These are phyloP conservation scores for Catharus minimus DNA, from an alignment of 2,113 vertebrate species.

Conservation along the genomic window DNA sequence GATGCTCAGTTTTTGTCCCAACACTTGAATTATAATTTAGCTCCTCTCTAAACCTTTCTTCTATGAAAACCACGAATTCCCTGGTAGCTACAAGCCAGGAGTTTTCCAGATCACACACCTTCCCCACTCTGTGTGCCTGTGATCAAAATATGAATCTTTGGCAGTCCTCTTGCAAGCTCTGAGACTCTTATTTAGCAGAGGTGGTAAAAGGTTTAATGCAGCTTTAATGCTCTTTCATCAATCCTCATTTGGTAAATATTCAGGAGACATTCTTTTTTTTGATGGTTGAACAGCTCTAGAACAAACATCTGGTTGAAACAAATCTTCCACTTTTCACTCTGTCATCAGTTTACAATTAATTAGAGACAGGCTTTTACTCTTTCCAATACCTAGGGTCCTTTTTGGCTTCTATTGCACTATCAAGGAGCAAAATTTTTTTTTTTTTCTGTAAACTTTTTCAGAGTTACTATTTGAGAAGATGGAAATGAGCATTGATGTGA, in stretches of 20 bases:
- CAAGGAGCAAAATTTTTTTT: not conserved
- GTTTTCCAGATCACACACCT: not conserved
- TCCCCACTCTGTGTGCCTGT: not conserved
- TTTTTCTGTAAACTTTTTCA: not conserved
- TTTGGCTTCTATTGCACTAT: not conserved
- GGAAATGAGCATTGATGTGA: not conserved
- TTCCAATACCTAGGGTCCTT: not conserved
- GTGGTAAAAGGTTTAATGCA: not conserved
- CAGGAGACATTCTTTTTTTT: not conserved
- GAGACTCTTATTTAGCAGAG: not conserved
- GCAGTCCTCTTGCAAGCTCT: not conserved
- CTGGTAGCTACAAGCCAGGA: not conserved
- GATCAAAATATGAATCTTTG: not conserved
- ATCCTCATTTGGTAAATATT: conserved; percentile 24
- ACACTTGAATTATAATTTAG: not conserved
- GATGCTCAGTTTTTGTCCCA: not conserved
- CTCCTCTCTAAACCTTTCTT: not conserved
- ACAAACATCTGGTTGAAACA: conserved; percentile 44
- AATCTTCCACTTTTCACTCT: conserved; percentile 20
- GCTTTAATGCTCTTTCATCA: conserved; percentile 2
- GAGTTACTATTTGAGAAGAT: not conserved
- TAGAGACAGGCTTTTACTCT: not conserved
- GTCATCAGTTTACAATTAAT: conserved; percentile 15
- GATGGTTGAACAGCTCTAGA: conserved; percentile 6
- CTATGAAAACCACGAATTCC: not conserved